Conservation (phyloP, 2,888 invertebrate genomes). For the Enchytraeus crypticus region DNA sequence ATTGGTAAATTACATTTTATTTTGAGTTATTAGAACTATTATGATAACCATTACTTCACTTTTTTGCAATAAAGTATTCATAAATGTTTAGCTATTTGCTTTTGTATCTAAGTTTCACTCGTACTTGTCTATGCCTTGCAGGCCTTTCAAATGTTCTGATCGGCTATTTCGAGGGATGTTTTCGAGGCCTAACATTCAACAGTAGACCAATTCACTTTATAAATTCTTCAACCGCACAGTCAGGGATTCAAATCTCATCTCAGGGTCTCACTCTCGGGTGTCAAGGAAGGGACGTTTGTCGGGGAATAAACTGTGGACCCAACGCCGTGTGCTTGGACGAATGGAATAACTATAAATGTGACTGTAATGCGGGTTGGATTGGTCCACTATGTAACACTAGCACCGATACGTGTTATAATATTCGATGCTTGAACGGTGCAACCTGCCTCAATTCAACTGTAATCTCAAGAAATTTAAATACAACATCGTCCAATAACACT, state of each 20-base stretch:
- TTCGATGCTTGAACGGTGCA: not conserved
- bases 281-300: constrained; percentile 34
- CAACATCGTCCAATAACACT: too few relatives aligned
- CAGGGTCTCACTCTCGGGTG: constrained; percentile 29
- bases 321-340: constrained; percentile 34
- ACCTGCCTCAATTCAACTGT: not conserved
- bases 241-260: constrained; percentile 15
- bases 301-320: constrained; percentile 31
- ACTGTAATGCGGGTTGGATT: constrained; percentile 36
- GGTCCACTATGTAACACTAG: constrained; percentile 21
- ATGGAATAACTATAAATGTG: constrained; percentile 36
- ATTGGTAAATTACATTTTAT: too few relatives aligned
- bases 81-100: too few relatives aligned
- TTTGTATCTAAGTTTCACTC: too few relatives aligned
- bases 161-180: constrained; percentile 38
- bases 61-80: too few relatives aligned
- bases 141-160: constrained; percentile 28
- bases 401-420: not conserved
- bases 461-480: too few relatives aligned
- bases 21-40: too few relatives aligned
- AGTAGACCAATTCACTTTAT: constrained; percentile 15
- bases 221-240: constrained; percentile 12
- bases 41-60: too few relatives aligned
- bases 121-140: constrained; percentile 23
- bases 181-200: constrained; percentile 35